Base-by-base conservation (phyloP, 1,140 invertebrate species). In the Zophobas morio region DNA sequence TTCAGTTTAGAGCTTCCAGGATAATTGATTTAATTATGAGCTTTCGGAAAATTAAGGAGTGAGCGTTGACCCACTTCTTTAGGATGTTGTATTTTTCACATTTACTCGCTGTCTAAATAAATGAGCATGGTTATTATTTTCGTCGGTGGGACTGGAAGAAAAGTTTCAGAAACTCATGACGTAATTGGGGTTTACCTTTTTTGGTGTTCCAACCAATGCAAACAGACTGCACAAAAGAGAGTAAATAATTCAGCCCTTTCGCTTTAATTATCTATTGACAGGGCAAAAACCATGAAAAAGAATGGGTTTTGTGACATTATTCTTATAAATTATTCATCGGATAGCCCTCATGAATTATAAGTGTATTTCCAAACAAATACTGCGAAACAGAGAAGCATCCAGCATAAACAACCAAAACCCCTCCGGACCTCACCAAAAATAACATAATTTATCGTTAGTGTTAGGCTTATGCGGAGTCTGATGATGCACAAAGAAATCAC, bases 251-350 rank as follows among this genome's bases (percentile, higher is more conserved):
- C 34, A 57, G 6, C 1, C 33, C 32, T 57, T 34, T 36, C 34
- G 32, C 34, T 57, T 57, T 57, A 57, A 57, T 57, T 57, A 57
- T 57, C 54, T 20, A 63, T 63, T 63, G 57, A 63, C 36, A 51
- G 49, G n/a, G n/a, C 20, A 20, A 20, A 51, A 51, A 51, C 49
- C 49, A 51, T 51, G 49, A 63, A 63, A 63, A 63, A 63, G 36
- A 63, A 4, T 40, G 57, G 49, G 49, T 4, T 51, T 51, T 51
- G 49, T 51, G 49, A 51, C 49, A 51, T 51, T 51, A 51, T 51
- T 6, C 49, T 63, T 40, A 63, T 63, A 63, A 63, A 40, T 63
- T 63, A 63, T 63, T 63, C 57, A 63, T 63, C 57, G 57, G 33
- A 39, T 63, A 20, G 2, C 36, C 36, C 35, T 63, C 57, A 42